phyloP scores from a whole-genome alignment of 1,140 invertebrate species.

The Drosophila quadrilineata region DNA sequence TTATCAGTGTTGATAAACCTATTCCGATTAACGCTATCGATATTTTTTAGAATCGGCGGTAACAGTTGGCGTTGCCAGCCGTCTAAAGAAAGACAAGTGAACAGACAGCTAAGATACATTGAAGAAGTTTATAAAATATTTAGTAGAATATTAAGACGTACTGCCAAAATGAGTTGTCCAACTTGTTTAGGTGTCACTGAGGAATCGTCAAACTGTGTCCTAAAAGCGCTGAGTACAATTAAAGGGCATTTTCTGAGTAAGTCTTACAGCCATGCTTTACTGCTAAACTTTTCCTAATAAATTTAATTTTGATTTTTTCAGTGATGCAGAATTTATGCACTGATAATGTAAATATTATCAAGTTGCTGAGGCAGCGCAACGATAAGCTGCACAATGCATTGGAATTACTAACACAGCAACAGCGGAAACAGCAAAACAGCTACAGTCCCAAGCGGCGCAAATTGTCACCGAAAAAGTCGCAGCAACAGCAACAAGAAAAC shows the following conservation, averaged over 20 bases:
- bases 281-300: neutral
- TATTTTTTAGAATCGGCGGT: too few relatives aligned
- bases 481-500: slow-evolving; percentile 1
- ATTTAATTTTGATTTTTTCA: slow-evolving; percentile 2
- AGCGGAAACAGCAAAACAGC: slow-evolving; percentile 6
- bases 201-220: slow-evolving; percentile 32
- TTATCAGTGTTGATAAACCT: too few relatives aligned
- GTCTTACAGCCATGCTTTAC: neutral
- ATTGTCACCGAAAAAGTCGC: slow-evolving; percentile 40
- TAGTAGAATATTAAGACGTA: neutral
- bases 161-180: slow-evolving; percentile 38
- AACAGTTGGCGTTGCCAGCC: neutral
- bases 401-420: slow-evolving; percentile 30
- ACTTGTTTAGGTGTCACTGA: slow-evolving; percentile 37
- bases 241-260: slow-evolving; percentile 53
- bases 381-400: slow-evolving; percentile 49
- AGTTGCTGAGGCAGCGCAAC: slow-evolving; percentile 33
- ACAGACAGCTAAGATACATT: neutral
- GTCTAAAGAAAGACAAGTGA: neutral
- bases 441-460: slow-evolving; percentile 44
- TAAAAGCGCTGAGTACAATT: slow-evolving; percentile 38
- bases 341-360: slow-evolving; percentile 36
- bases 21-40: too few relatives aligned
- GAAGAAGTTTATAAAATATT: neutral
- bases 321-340: slow-evolving; percentile 39